Evolutionary conservation across 2,797 vertebrate genomes (phyloP).

Genomic region (Nothura maculosa): DNA sequence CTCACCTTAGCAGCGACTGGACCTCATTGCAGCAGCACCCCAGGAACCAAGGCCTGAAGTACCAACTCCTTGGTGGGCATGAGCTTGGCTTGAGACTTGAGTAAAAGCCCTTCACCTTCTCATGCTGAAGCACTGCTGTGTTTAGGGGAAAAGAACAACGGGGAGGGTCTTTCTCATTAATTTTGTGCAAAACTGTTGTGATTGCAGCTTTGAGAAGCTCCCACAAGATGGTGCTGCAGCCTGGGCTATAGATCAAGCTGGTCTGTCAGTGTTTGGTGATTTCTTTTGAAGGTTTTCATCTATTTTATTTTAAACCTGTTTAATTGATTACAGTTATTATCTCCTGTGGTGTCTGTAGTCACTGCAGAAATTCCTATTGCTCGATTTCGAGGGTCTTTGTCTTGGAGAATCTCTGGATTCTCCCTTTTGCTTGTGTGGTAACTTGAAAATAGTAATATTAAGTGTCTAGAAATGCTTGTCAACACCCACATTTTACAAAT

Average conservation of each 20-base stretch:
- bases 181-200: neutral
- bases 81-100: fast-evolving
- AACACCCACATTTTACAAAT: neutral
- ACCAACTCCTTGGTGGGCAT: fast-evolving
- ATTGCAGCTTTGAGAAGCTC: neutral
- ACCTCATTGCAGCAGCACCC: neutral
- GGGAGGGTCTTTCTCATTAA: neutral
- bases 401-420: fast-evolving
- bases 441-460: neutral
- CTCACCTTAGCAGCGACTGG: neutral
- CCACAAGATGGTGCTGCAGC: slow-evolving; percentile 79
- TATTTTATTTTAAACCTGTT: fast-evolving
- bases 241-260: neutral
- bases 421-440: neutral
- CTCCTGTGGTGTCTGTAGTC: fast-evolving
- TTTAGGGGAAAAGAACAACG: fast-evolving
- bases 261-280: neutral
- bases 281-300: fast-evolving
- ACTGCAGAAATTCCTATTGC: fast-evolving
- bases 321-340: too few species aligned
- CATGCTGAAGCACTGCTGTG: fast-evolving
- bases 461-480: neutral
- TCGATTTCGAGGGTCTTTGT: too few species aligned
- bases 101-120: fast-evolving
- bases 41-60: fast-evolving